Base-by-base conservation (phyloP, 2,888 invertebrate genomes). In the Cryptocheilus praepositus region DNA sequence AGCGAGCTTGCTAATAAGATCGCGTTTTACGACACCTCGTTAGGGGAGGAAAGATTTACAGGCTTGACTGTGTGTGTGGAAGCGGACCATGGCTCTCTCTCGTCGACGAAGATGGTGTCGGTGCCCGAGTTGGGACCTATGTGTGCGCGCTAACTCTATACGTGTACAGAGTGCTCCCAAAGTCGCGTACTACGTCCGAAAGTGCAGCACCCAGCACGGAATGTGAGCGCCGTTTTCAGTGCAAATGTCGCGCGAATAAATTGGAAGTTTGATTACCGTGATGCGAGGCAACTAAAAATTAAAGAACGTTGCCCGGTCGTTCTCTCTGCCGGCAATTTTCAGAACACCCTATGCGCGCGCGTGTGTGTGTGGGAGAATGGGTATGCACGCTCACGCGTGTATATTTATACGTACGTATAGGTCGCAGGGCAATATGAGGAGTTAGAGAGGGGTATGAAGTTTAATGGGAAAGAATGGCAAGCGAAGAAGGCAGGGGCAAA, bases 21-120 rank as follows among this genome's bases (percentile, higher is more conserved):
- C 86, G 84, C 86, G 85, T 86, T 87, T 87, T 87, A 88, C 83
- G 87, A 86, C 86, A 83, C 83, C 87, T 88, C 85, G 86, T 88
- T 88, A 88, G 83, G 81, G 78, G 74, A 73, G 80, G 73, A 61
- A 82, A 84, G 87, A 88, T 86, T 87, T 87, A 87, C 84, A 76
- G 68, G 77, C 79, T 76, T 76, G 76, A 71, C 68, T 73, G 77
- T 70, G 78, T 71, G 79, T 68, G 76, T 73, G 68, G 82, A 74
- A 64, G 61, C 59, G 67, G 71, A 36, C 70, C 70, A 65, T 63
- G 62, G 61, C 69, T 66, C 68, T 55, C 59, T 63, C 61, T 65
- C 67, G 25, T 53, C 64, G 52, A 62, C 63, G 53, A 21, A 61
- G 60, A 61, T 61, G 8, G 36, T 11, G 11, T 36, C 36, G 36